phyloP scores from a whole-genome alignment of 2,888 invertebrate species.

The Ophion costatus region DNA sequence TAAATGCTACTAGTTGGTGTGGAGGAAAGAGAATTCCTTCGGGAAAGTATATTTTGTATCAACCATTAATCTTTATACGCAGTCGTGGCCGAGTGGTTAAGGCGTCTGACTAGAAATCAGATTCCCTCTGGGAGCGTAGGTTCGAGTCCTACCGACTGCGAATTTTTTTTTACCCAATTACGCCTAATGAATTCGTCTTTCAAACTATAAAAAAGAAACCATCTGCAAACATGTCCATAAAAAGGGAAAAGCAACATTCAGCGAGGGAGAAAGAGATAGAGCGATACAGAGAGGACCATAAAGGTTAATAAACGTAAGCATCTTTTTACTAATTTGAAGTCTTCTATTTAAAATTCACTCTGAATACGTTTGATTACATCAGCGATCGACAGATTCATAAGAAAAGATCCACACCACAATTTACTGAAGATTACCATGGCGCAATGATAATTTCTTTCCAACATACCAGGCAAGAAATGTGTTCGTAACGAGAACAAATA shows the following conservation, averaged over 20 bases:
- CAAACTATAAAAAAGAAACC: background rate
- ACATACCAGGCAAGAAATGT: conserved; percentile 61
- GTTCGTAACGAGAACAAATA: conserved; percentile 72
- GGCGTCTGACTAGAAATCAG: conserved; percentile 96
- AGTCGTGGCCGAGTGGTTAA: conserved; percentile 92
- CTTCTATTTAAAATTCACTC: conserved; percentile 80
- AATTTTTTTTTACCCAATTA: conserved; percentile 43
- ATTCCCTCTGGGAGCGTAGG: conserved; percentile 96
- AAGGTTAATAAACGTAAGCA: conserved; percentile 30
- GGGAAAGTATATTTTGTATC: too few species aligned
- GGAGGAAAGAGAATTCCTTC: background rate
- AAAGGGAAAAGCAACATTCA: background rate
- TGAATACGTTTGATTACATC: conserved; percentile 81
- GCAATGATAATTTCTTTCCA: conserved; percentile 70
- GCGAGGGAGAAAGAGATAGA: background rate
- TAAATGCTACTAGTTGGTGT: background rate
- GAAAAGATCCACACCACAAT: conserved; percentile 78
- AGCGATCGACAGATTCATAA: conserved; percentile 80
- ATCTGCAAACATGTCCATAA: background rate
- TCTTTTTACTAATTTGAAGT: conserved; percentile 74
- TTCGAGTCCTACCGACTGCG: conserved; percentile 96
- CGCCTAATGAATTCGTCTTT: background rate
- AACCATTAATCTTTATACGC: background rate
- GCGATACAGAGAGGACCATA: background rate
- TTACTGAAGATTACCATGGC: conserved; percentile 78